Evolutionary conservation across 2,888 invertebrate species (phyloP), one percentile per base, ranked within the genome.

Genomic region (Corythucha ciliata): DNA sequence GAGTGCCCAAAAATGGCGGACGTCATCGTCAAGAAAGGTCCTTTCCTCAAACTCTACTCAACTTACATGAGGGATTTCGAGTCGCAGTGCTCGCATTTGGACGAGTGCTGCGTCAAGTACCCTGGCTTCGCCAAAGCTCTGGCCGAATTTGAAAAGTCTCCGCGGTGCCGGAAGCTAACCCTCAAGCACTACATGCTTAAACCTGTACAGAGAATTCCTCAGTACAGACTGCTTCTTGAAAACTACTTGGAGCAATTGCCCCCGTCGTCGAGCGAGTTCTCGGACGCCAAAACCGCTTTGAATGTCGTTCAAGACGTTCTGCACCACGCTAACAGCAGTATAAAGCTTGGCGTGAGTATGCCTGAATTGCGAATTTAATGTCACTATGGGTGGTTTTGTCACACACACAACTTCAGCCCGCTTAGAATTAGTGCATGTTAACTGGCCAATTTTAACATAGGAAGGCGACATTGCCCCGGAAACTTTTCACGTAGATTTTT

Each of bases 151-250:
- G 75, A 77, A 59, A 59, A 57, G 12, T 61, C 62, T n/a, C 65
- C 64, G 3, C 57, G 66, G 20, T 74, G 74, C 62, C 66, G 68
- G 48, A 74, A 74, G 60, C 65, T 80, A 37, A 70, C 74, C 1
- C 58, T 80, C 41, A 73, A 74, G 42, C 78, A 79, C 67, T 78
- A 76, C 60, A 78, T 80, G 78, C 66, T 80, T 53, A 79, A 79
- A 65, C 80, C 80, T 0, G 75, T 80, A 50, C 80, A 80, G 63
- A 67, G 80, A 62, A 74, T 80, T 55, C 78, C 79, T n/a, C 77
- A 79, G 63, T 80, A 80, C 64, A 71, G 74, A 58, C 66, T 80
- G 3, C 66, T 80, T 7, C 66, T 80, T 16, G 74, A 76, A 64
- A 75, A 77, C 64, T 80, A 80, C 64, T 63, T 75, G 46, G 73